Base-by-base conservation (phyloP, 2,113 vertebrate species). In the Stercorarius parasiticus region DNA sequence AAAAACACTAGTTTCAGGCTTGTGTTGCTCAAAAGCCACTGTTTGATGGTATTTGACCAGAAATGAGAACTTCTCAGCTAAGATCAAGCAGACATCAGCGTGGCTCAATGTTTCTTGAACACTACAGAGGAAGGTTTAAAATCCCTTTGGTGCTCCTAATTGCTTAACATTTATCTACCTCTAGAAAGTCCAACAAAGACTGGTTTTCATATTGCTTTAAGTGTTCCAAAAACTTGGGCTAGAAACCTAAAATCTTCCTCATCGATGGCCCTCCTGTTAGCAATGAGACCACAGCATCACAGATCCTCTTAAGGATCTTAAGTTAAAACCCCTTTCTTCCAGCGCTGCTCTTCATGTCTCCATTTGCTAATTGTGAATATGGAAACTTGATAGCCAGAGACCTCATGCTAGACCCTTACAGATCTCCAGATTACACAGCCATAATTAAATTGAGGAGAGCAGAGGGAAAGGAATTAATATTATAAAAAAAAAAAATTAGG, bases 351-450 rank as follows among this genome's bases (percentile, higher is more conserved):
- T 16, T 92, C 61, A 71, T 77, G 64, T 82, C 56, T 94, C 93
- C 93, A 94, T 97, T 97, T 97, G 92, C 91, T 98, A 94, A 97
- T 90, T 98, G 95, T 95, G 62, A 94, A 73, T 30, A n/a, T 86
- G 71, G 94, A 86, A 97, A 95, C 80, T 38, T 71, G 92, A 97
- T 93, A 97, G 72, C 72, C 62, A 52, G 82, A 78, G 84, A 94
- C 83, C 73, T 96, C 93, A 85, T 82, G 66, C 85, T 91, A 81
- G 84, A 96, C 95, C 91, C 62, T 92, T 86, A 81, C 82, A 90
- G 91, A 91, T 97, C 88, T 90, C 76, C 90, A 96, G 90, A 95
- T 97, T 95, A 93, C 17, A 30, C 49, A n/a, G 47, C 26, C 32
- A 20, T 96, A 96, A 97, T 97, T 95, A 97, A 96, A 97, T 94